Evolutionary conservation across 2,113 vertebrate genomes (phyloP).

Genomic region (Pseudorasbora parva): DNA sequence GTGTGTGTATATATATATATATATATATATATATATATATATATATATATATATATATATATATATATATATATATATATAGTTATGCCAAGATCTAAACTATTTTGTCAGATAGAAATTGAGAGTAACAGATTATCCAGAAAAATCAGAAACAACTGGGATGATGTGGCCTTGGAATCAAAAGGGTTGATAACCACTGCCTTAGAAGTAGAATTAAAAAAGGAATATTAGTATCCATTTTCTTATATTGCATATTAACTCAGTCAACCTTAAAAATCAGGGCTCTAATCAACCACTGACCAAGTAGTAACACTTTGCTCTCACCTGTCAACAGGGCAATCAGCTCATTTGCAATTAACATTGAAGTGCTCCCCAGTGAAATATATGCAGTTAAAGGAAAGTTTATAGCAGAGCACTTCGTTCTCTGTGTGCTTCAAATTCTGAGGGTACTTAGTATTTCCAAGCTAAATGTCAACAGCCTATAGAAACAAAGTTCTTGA

Average conservation of each 20-base stretch:
- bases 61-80: too few relatives aligned
- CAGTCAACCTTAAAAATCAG: slow-evolving; percentile 42
- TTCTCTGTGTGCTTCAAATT: neutral
- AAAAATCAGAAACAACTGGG: neutral
- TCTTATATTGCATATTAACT: neutral
- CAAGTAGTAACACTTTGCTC: slow-evolving; percentile 46
- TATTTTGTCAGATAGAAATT: neutral
- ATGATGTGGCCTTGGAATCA: neutral
- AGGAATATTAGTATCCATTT: neutral
- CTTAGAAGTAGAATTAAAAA: neutral
- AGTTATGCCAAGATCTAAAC: too few relatives aligned
- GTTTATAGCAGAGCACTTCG: slow-evolving; percentile 8
- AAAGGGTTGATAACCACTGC: neutral
- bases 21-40: too few relatives aligned
- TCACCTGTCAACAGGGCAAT: slow-evolving; percentile 45
- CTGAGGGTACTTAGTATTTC: slow-evolving; percentile 6
- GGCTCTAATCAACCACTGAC: slow-evolving; percentile 46
- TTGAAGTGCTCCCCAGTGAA: slow-evolving; percentile 31
- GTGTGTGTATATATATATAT: too few relatives aligned
- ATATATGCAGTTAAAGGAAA: slow-evolving; percentile 36
- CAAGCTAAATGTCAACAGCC: slow-evolving; percentile 28
- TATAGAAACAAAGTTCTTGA: slow-evolving; percentile 26
- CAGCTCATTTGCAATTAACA: slow-evolving; percentile 45
- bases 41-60: too few relatives aligned
- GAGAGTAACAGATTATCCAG: neutral